Evolutionary conservation across 2,888 invertebrate species (phyloP).

Genomic region (Caenorhabditis imperialis): DNA sequence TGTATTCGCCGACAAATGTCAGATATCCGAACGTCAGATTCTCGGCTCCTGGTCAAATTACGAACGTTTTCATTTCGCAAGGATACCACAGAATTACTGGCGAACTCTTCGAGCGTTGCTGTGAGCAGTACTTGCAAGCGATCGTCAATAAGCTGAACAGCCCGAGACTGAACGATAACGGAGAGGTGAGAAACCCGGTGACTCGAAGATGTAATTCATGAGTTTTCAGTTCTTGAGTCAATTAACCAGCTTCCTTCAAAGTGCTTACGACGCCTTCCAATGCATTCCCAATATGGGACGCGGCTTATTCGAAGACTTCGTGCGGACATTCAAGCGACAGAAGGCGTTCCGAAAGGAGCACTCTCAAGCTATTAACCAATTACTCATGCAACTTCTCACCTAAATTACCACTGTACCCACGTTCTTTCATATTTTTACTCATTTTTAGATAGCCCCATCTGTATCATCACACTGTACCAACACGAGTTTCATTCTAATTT

Average conservation of each 20-base stretch:
- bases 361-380: conserved; percentile 10
- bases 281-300: conserved; percentile 42
- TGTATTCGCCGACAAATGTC: conserved; percentile 1
- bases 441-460: background rate
- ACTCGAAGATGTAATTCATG: background rate
- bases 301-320: conserved; percentile 46
- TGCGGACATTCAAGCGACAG: conserved; percentile 46
- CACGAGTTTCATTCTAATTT: conserved; percentile 3
- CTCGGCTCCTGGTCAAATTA: conserved; percentile 27
- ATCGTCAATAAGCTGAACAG: conserved; percentile 49
- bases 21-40: conserved; percentile 24
- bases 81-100: conserved; percentile 55
- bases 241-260: conserved; percentile 16
- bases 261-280: conserved; percentile 39
- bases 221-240: conserved; percentile 12
- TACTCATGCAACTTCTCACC: conserved; percentile 17
- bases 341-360: conserved; percentile 44
- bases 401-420: conserved; percentile 8
- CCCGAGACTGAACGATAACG: conserved; percentile 6
- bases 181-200: conserved; percentile 19
- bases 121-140: conserved; percentile 56
- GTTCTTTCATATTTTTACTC: background rate
- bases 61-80: conserved; percentile 9
- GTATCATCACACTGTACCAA: background rate
- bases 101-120: conserved; percentile 57